Percentiles rank a stretch among this genome's conserved stretches.
Conservation (phyloP, 2,113 vertebrate genomes). For the Diphyllodes magnificus region DNA sequence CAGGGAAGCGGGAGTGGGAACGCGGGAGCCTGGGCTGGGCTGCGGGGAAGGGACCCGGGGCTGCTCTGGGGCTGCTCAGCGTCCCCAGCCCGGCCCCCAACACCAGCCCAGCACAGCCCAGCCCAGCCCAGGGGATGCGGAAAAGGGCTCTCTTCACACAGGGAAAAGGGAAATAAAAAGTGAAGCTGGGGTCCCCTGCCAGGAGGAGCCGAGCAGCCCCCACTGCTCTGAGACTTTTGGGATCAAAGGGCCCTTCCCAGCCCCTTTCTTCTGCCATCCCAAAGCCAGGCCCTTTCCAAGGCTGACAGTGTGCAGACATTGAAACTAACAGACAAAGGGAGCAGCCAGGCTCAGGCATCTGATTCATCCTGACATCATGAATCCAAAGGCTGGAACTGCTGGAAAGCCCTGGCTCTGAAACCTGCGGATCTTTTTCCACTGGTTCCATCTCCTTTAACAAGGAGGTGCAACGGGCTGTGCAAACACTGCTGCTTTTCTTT, state of each 20-base stretch:
- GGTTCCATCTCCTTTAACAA: background rate
- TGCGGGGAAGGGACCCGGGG: background rate
- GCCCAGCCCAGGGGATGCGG: background rate
- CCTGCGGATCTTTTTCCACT: background rate
- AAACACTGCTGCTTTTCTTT: background rate
- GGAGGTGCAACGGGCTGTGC: background rate
- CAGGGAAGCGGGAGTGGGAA: fast-evolving
- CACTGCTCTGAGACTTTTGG: background rate
- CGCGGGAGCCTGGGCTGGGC: background rate
- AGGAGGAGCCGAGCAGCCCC: background rate
- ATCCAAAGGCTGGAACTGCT: background rate
- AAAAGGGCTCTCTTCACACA: background rate
- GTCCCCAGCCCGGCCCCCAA: background rate
- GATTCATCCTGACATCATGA: background rate
- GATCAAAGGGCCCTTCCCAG: background rate
- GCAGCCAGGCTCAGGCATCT: background rate
- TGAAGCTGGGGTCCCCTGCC: background rate
- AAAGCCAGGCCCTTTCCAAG: background rate
- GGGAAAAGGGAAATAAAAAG: background rate
- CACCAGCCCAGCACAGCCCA: background rate
- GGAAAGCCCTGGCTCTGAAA: background rate
- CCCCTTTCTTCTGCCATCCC: background rate
- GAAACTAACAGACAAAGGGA: background rate
- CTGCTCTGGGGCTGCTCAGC: background rate
- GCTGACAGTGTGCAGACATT: background rate